Evolutionary conservation across 2,888 invertebrate genomes (phyloP).

Genomic region (Athalia cordata): DNA sequence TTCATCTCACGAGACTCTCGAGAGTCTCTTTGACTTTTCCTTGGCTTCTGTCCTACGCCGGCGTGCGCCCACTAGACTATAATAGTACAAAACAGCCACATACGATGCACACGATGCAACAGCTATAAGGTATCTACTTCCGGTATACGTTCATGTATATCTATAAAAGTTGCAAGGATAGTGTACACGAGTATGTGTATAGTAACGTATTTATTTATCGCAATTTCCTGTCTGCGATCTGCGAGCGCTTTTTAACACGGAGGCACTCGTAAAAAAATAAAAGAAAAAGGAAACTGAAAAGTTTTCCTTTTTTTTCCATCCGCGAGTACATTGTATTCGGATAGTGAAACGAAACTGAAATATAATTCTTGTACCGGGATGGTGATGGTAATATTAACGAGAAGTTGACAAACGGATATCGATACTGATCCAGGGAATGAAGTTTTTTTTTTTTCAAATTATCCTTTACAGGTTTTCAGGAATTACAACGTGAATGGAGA

Average conservation of each 20-base stretch:
- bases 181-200: not conserved
- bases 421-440: not conserved
- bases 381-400: slow-evolving; percentile 5
- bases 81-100: no score
- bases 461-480: no score
- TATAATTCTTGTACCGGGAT: no score
- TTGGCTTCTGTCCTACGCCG: slow-evolving; percentile 39
- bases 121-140: slow-evolving; percentile 58
- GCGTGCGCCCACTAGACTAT: slow-evolving; percentile 18
- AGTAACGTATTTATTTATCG: slow-evolving; percentile 53
- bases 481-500: no score
- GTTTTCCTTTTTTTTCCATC: no score
- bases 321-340: no score
- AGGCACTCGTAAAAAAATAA: not conserved
- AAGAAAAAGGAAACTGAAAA: no score
- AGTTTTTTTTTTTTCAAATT: not conserved
- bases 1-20: slow-evolving; percentile 59
- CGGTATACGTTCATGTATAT: slow-evolving; percentile 57
- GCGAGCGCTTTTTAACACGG: slow-evolving; percentile 17
- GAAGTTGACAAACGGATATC: slow-evolving; percentile 20
- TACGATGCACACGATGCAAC: slow-evolving; percentile 46
- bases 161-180: slow-evolving; percentile 56
- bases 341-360: no score
- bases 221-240: slow-evolving; percentile 65
- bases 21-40: slow-evolving; percentile 5